Evolutionary conservation across 2,113 vertebrate genomes (phyloP).

Genomic region (Anarrhichthys ocellatus): DNA sequence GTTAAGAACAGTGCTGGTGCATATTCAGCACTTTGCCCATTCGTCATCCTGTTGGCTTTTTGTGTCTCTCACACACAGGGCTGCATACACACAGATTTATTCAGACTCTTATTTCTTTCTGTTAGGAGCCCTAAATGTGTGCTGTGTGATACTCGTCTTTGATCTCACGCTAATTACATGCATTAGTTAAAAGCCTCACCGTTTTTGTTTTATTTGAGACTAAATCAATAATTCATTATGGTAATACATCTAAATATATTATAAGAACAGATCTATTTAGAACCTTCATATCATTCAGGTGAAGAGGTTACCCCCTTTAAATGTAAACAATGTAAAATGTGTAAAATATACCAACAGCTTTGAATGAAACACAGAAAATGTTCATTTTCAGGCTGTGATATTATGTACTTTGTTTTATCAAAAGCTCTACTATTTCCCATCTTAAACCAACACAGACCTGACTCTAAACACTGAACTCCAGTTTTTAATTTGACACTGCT

Average conservation of each 20-base stretch:
- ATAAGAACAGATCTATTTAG: neutral
- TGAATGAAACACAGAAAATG: neutral
- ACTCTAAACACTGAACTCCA: neutral
- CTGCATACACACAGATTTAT: neutral
- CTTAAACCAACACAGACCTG: neutral
- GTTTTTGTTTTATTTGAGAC: neutral
- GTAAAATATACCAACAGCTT: neutral
- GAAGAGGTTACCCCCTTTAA: neutral
- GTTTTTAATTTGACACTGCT: constrained; percentile 1
- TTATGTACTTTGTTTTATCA: neutral
- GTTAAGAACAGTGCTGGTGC: constrained; percentile 25
- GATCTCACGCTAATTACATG: constrained; percentile 29
- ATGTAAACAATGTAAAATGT: neutral
- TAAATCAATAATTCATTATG: constrained; percentile 39
- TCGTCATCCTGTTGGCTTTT: constrained; percentile 16
- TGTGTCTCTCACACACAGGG: neutral
- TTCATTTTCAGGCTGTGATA: neutral
- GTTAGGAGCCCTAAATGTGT: neutral
- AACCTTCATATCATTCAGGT: neutral
- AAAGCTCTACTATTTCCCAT: neutral
- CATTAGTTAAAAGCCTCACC: constrained; percentile 7
- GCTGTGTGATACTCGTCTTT: constrained; percentile 30
- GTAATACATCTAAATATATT: neutral
- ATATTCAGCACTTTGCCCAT: constrained; percentile 35
- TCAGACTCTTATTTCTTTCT: constrained; percentile 12